A percentile compares a stretch with the other conserved stretches of the same genome.
phyloP scores from a whole-genome alignment of 2,797 vertebrate genomes.

The Muraenolepis orangiensis region DNA sequence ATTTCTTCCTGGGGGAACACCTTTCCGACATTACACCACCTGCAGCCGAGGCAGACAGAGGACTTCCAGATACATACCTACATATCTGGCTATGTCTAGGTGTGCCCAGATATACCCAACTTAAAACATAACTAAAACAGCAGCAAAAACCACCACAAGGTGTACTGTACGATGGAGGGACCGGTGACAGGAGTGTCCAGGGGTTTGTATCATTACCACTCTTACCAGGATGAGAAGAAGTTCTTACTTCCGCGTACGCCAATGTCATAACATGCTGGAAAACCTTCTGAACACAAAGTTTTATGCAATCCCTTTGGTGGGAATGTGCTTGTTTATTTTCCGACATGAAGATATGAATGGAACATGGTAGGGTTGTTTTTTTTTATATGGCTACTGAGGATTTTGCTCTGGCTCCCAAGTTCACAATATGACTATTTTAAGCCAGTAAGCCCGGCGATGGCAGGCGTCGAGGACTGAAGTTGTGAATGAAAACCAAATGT shows the following conservation, averaged over 20 bases:
- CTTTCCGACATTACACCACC: neutral
- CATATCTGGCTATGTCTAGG: constrained; percentile 19
- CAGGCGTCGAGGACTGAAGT: neutral
- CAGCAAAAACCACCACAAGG: constrained; percentile 2
- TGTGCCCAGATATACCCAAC: constrained; percentile 29
- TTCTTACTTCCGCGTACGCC: neutral
- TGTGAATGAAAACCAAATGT: neutral
- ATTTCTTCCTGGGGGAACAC: no score
- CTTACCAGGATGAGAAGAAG: neutral
- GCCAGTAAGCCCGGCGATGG: neutral
- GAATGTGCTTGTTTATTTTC: neutral
- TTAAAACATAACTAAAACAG: no score
- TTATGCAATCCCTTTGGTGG: neutral
- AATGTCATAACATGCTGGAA: neutral
- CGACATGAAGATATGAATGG: neutral
- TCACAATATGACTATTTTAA: neutral
- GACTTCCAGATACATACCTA: constrained; percentile 23
- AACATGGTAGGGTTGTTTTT: neutral
- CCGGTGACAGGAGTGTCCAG: constrained; percentile 3
- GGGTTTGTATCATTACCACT: neutral
- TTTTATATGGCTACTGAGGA: neutral
- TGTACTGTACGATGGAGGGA: no score
- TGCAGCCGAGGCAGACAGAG: constrained; percentile 19
- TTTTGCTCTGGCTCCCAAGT: neutral
- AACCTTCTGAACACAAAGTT: neutral